A percentile compares a stretch with the other conserved stretches of the same genome.
Evolutionary conservation across 2,888 invertebrate genomes (phyloP).

Genomic region (Notodonta dromedarius): DNA sequence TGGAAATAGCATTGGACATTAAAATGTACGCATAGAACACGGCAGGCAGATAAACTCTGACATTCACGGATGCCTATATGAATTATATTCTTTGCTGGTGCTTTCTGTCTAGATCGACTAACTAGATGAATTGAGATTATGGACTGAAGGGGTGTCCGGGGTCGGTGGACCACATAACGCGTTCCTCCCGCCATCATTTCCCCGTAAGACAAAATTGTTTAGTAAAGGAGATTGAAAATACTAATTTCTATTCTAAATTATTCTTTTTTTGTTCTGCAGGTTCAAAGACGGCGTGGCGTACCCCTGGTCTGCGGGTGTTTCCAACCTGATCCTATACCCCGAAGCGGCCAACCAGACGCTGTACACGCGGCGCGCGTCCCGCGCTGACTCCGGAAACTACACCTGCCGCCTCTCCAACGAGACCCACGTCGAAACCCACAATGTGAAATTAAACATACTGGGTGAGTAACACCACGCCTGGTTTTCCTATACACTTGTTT

Average conservation of each 20-base stretch:
- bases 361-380: constrained; percentile 86
- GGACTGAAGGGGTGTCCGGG: too few species aligned
- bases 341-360: constrained; percentile 92
- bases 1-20: background rate
- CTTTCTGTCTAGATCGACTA: too few species aligned
- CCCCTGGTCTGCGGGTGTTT: constrained; percentile 89
- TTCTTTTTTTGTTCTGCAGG: constrained; percentile 75
- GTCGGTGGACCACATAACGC: too few species aligned
- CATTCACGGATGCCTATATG: too few species aligned
- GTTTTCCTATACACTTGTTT: too few species aligned
- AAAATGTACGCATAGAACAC: background rate
- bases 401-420: constrained; percentile 90
- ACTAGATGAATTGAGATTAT: too few species aligned
- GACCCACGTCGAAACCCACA: constrained; percentile 86
- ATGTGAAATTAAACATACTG: constrained; percentile 86
- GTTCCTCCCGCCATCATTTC: too few species aligned
- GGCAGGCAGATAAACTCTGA: too few species aligned
- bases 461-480: constrained; percentile 72
- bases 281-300: constrained; percentile 90
- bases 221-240: too few species aligned
- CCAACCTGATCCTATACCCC: constrained; percentile 89
- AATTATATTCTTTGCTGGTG: too few species aligned
- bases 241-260: too few species aligned
- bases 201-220: too few species aligned
- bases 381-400: constrained; percentile 89